Conservation (phyloP, 2,888 invertebrate genomes). For the Chrysolina haemoptera region DNA sequence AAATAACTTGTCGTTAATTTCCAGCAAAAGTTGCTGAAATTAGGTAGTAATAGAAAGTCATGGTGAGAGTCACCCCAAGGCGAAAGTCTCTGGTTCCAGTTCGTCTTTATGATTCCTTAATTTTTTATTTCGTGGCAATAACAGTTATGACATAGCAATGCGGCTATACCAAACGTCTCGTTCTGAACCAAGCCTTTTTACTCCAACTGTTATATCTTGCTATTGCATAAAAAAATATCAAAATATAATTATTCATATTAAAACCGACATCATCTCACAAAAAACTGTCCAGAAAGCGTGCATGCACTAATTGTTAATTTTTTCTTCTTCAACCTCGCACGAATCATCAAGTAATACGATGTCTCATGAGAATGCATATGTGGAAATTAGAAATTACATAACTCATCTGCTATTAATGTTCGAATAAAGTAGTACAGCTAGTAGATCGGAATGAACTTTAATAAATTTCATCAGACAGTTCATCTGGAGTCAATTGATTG, state of each 20-base stretch:
- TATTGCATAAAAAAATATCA: neutral
- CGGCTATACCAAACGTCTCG: no score
- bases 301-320: neutral
- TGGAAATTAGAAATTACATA: constrained; percentile 10
- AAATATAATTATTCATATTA: neutral
- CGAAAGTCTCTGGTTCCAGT: no score
- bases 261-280: neutral
- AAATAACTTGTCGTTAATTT: no score
- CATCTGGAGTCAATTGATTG: constrained; percentile 15
- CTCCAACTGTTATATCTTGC: neutral
- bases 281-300: neutral
- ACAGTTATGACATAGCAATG: no score
- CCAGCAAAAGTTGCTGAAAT: no score
- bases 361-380: neutral
- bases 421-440: neutral
- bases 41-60: no score
- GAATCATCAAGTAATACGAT: neutral
- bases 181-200: no score
- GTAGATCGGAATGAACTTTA: neutral
- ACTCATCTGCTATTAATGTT: constrained; percentile 9
- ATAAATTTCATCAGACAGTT: constrained; percentile 7
- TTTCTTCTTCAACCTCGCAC: neutral
- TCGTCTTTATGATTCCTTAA: no score
- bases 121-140: no score
- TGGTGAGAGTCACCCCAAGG: no score